phyloP scores from a whole-genome alignment of 2,797 vertebrate species.

The Dipus sagitta region DNA sequence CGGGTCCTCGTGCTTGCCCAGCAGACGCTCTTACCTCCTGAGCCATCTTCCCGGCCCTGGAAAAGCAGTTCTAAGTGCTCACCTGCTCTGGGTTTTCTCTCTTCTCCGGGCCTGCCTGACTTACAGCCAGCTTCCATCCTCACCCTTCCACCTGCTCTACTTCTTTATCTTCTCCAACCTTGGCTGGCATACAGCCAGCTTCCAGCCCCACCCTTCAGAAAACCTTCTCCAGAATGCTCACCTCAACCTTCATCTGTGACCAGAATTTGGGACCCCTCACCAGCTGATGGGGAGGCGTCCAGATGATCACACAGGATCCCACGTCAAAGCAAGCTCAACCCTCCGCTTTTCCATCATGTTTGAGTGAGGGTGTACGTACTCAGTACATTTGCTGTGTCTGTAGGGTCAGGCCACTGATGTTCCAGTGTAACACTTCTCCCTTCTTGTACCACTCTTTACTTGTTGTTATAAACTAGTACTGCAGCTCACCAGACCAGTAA shows the following conservation, averaged over 20 bases:
- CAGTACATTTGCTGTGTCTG: not conserved
- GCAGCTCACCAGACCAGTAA: not conserved
- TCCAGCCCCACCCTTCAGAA: not conserved
- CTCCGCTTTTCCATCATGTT: not conserved
- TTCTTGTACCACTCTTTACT: not conserved
- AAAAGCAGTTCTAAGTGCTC: not conserved
- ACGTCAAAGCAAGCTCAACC: not conserved
- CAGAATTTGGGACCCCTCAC: not conserved
- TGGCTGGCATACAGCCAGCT: not conserved
- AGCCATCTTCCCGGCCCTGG: no score
- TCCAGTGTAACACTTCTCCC: not conserved
- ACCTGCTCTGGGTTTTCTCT: not conserved
- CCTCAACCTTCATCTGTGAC: not conserved
- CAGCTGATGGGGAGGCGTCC: accelerated
- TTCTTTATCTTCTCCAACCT: not conserved
- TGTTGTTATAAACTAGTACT: not conserved
- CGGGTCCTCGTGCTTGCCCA: no score
- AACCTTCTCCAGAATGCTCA: not conserved
- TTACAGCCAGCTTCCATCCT: not conserved
- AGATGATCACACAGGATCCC: not conserved
- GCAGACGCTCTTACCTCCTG: no score
- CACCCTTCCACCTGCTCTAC: not conserved
- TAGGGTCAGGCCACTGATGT: not conserved
- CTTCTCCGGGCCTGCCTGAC: not conserved
- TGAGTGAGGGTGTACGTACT: no score